Evolutionary conservation across 2,797 vertebrate genomes (phyloP), one percentile per base, ranked within the genome.

Genomic region (Xiphophorus birchmanni): DNA sequence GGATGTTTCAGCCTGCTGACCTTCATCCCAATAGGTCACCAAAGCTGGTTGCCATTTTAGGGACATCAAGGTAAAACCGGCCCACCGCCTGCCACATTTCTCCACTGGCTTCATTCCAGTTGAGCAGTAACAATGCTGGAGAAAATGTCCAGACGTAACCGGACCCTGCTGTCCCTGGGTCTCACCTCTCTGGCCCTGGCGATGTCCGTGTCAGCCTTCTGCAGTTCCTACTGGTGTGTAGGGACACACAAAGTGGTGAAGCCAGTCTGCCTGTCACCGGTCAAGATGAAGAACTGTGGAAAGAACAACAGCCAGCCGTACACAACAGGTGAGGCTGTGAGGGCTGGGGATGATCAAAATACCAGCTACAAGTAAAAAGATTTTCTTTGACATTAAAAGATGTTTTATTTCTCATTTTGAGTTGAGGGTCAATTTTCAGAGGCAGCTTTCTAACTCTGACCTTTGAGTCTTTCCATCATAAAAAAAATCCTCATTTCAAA

Each of bases 221-320:
- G 94, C 90, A 96, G 96, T 63, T 96, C 95, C 47, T 96, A 96
- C 73, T 96, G 96, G 95, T 95, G 94, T 5, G 95, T 93, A 83
- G 95, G 96, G 1, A 95, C 94, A 0, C 95, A 96, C 87, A 96
- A 96, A 89, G 96, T 96, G 89, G 95, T 96, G 75, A 96, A 96
- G 84, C 96, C 96, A 0, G 93, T 95, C 47, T 96, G 96, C 80
- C 90, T 96, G 76, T 96, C 96, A 0, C 95, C 96, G 0, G 94
- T 96, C 80, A 96, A 96, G 89, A 89, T 95, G 92, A 96, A 95
- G 86, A 96, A 96, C 92, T 96, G 96, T 0, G 93, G 91, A 15
- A 85, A 92, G 84, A 93, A 93, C 86, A 94, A 94, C 91, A 95
- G 93, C 88, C 95, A 95, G 85, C 88, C 93, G 0, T 94, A 93